These are phyloP conservation scores for Drosophila punjabiensis DNA, from an alignment of 1,140 invertebrate species.

Conservation along the genomic window DNA sequence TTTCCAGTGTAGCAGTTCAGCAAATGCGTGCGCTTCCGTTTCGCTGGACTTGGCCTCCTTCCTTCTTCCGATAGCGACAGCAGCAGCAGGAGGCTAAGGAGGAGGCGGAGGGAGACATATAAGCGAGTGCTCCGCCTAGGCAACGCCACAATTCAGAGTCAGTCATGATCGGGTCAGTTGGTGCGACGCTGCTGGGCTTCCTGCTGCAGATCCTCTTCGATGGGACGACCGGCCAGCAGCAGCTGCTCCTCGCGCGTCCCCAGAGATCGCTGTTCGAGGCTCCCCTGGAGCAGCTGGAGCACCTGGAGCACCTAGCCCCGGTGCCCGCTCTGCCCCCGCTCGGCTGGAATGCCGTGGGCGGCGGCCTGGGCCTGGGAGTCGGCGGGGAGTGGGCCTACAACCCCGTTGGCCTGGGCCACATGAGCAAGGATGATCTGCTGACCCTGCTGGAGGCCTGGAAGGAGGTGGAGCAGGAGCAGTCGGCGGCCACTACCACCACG, in stretches of 20 bases:
- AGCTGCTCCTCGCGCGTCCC: constrained; percentile 44
- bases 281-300: constrained; percentile 1
- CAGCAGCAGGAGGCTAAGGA: neutral
- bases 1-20: constrained; percentile 5
- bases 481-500: constrained; percentile 27
- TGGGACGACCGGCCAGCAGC: constrained; percentile 39
- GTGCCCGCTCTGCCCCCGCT: neutral
- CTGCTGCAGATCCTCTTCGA: constrained; percentile 25
- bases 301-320: constrained; percentile 15
- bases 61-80: constrained; percentile 21
- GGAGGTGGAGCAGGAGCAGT: constrained; percentile 61
- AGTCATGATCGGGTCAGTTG: constrained; percentile 38
- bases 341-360: constrained; percentile 52
- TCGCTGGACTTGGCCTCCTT: constrained; percentile 24
- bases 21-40: constrained; percentile 30
- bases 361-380: constrained; percentile 3
- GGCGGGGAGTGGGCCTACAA: constrained; percentile 36
- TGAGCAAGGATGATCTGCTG: constrained; percentile 77
- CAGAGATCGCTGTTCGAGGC: constrained; percentile 50
- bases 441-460: constrained; percentile 76
- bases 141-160: constrained; percentile 12
- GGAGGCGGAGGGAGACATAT: constrained; percentile 18
- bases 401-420: constrained; percentile 69
- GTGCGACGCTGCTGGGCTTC: constrained; percentile 30
- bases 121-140: constrained; percentile 26